Evolutionary conservation across 1,140 invertebrate species (phyloP).

Genomic region (Rhagoletis zephyria): DNA sequence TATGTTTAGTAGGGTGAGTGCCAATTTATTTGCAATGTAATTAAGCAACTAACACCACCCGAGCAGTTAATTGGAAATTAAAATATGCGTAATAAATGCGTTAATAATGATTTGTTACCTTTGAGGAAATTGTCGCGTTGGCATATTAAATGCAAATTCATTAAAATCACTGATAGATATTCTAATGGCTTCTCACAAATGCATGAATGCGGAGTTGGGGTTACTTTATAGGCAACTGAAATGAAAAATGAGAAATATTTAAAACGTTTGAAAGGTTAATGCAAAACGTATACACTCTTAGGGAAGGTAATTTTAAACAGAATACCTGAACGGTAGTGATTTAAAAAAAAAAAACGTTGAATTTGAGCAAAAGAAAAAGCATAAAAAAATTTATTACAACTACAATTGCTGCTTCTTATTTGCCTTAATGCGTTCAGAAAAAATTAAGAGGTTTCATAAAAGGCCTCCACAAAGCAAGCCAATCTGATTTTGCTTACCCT

Average conservation of each 20-base stretch:
- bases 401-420: too few relatives aligned
- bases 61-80: conserved; percentile 47
- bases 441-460: too few relatives aligned
- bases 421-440: too few relatives aligned
- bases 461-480: too few relatives aligned
- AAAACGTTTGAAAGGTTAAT: neutral
- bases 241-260: neutral
- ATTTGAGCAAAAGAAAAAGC: too few relatives aligned
- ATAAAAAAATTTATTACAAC: too few relatives aligned
- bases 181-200: neutral
- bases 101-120: conserved; percentile 39
- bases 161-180: conserved; percentile 10
- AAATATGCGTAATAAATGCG: conserved; percentile 48
- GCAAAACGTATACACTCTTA: neutral
- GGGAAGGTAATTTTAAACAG: too few relatives aligned
- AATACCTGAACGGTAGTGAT: too few relatives aligned
- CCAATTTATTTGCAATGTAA: conserved; percentile 38
- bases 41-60: conserved; percentile 19
- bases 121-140: conserved; percentile 30
- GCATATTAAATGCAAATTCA: conserved; percentile 48
- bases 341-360: too few relatives aligned
- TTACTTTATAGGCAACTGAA: neutral
- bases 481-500: too few relatives aligned
- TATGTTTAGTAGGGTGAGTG: neutral
- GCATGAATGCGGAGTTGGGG: neutral